Base-by-base conservation (phyloP, 2,113 vertebrate genomes). In the Cricetomys ansorgei region DNA sequence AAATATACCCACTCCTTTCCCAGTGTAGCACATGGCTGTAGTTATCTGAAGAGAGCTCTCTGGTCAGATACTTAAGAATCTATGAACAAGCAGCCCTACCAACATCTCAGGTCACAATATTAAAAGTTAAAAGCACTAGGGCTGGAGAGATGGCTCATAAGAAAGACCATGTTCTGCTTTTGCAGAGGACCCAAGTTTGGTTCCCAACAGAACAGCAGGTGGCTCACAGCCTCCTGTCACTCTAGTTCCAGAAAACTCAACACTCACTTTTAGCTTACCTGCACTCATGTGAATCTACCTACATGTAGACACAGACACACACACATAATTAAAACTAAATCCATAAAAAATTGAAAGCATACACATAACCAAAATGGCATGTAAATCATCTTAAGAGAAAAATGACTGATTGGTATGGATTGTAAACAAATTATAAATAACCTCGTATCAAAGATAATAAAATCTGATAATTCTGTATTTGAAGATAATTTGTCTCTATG, bases 1-100 rank as follows among this genome's bases (percentile, higher is more conserved):
- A 53, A 92, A 95, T 94, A 40, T 34, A 27, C 34, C 50, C 72
- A 72, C 95, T 64, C 92, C 96, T 94, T 92, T 88, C 55, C 37
- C 64, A 73, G n/a, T 94, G 92, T 4, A 76, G 57, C 37, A 81
- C 37, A 50, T 64, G 55, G 12, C 57, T 50, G 5, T 23, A 87
- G 21, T 88, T 94, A 64, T 50, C 59, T 95, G 7, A 5, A 94
- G 53, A 70, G 75, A 29, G 85, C 69, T 89, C 57, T 81, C 8
- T 64, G 11, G 76, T 37, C 7, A 31, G n/a, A 15, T 76, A 50
- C 16, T 92, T 89, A 92, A 92, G 43, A 75, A 76, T 89, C 65
- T 69, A 11, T 72, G 21, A 73, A 72, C 43, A 90, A 7, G 92
- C 75, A 96, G 16, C 12, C 67, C 62, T 75, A 48, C 45, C 21